A percentile compares a stretch with the other conserved stretches of the same genome.
Evolutionary conservation across 1,140 invertebrate species (phyloP).

Genomic region (Araneus ventricosus): DNA sequence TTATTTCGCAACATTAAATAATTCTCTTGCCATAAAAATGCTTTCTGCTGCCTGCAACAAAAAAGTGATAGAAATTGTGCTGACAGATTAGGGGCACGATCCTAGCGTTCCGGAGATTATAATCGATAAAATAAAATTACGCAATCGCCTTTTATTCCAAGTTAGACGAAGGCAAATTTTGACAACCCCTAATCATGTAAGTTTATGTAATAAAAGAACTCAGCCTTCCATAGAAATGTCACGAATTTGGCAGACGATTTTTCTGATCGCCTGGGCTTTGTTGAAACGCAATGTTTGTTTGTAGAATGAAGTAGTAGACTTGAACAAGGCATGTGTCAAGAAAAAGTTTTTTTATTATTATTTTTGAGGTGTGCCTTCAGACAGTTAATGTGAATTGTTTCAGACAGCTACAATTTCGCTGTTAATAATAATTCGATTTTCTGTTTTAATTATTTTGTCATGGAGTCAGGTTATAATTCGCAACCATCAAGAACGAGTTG

Average conservation of each 20-base stretch:
- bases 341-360: background rate
- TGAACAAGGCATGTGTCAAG: background rate
- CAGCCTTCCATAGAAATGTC: constrained; percentile 9
- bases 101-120: constrained; percentile 2
- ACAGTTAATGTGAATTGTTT: background rate
- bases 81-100: constrained; percentile 32
- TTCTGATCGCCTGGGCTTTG: background rate
- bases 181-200: constrained; percentile 22
- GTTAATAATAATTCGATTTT: background rate
- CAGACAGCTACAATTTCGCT: background rate
- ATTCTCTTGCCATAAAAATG: background rate
- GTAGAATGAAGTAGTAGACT: background rate
- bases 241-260: constrained; percentile 26
- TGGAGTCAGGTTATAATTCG: background rate
- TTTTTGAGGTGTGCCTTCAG: background rate
- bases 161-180: background rate
- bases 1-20: background rate
- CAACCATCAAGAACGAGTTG: too few species aligned
- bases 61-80: constrained; percentile 1
- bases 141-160: constrained; percentile 1
- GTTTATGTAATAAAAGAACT: constrained; percentile 14
- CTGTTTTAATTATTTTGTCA: background rate
- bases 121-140: constrained; percentile 34
- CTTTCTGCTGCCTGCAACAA: background rate
- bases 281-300: constrained; percentile 17